Evolutionary conservation across 2,113 vertebrate genomes (phyloP).

Genomic region (Rhadina sibilatrix): DNA sequence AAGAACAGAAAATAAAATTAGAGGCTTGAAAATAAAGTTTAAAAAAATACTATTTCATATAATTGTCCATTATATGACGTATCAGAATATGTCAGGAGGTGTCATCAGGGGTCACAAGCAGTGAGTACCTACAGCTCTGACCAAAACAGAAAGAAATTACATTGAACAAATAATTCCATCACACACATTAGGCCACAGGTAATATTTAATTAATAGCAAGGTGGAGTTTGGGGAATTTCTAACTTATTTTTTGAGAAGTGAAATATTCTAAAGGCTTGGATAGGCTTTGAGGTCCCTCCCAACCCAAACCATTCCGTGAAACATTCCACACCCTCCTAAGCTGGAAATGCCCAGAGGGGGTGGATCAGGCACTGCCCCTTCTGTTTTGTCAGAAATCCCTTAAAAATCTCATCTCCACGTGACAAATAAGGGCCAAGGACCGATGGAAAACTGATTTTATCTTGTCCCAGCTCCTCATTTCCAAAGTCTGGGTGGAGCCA

Average conservation of each 20-base stretch:
- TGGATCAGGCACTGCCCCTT: rapidly evolving
- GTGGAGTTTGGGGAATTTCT: background rate
- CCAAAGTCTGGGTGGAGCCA: background rate
- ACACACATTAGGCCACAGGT: background rate
- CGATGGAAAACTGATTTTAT: background rate
- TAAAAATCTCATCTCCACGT: rapidly evolving
- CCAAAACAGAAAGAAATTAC: background rate
- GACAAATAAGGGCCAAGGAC: too few relatives aligned
- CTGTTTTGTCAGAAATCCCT: background rate
- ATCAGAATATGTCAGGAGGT: rapidly evolving
- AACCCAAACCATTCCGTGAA: background rate
- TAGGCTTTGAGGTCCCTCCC: background rate
- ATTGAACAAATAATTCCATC: background rate
- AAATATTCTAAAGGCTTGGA: background rate
- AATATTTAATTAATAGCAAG: background rate
- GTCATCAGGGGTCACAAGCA: background rate
- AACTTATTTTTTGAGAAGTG: background rate
- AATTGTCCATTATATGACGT: background rate
- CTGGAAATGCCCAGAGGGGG: background rate
- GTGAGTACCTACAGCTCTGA: rapidly evolving
- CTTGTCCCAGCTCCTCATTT: rapidly evolving
- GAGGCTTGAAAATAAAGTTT: background rate
- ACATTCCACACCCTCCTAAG: background rate
- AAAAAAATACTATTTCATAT: background rate
- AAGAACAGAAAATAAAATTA: background rate